Conservation (phyloP, 2,797 vertebrate species). For the Schizothorax lantsangensis region DNA sequence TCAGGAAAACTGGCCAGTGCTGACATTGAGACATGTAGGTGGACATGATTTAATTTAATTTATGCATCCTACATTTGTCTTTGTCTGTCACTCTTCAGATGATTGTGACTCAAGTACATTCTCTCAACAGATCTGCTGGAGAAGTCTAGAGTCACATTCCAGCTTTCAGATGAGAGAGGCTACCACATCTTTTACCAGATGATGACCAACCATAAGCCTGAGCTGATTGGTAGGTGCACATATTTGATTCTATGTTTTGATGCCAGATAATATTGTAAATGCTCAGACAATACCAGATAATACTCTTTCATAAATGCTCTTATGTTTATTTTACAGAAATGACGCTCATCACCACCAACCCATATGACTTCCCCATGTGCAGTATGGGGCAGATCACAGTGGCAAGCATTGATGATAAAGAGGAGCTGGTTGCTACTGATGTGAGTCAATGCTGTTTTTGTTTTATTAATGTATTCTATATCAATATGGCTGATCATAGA, state of each 20-base stretch:
- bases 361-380: constrained; percentile 86
- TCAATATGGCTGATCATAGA: not conserved
- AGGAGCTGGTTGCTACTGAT: constrained; percentile 89
- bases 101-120: constrained; percentile 17
- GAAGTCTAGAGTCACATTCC: constrained; percentile 88
- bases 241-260: too few relatives aligned
- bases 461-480: not conserved
- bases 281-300: too few relatives aligned
- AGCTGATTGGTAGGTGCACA: constrained; percentile 80
- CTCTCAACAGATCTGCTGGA: constrained; percentile 84
- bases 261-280: not conserved
- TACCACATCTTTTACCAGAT: constrained; percentile 92
- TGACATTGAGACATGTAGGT: constrained; percentile 63
- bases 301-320: not conserved
- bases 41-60: too few relatives aligned
- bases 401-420: constrained; percentile 88
- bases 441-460: constrained; percentile 71
- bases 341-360: constrained; percentile 88
- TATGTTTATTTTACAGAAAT: constrained; percentile 75
- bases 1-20: constrained; percentile 60
- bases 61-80: not conserved
- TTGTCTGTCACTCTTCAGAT: not conserved
- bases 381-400: constrained; percentile 89
- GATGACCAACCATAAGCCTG: constrained; percentile 87
- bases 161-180: constrained; percentile 86